phyloP scores from a whole-genome alignment of 2,113 vertebrate genomes.

The Microcebus ravelobensis region DNA sequence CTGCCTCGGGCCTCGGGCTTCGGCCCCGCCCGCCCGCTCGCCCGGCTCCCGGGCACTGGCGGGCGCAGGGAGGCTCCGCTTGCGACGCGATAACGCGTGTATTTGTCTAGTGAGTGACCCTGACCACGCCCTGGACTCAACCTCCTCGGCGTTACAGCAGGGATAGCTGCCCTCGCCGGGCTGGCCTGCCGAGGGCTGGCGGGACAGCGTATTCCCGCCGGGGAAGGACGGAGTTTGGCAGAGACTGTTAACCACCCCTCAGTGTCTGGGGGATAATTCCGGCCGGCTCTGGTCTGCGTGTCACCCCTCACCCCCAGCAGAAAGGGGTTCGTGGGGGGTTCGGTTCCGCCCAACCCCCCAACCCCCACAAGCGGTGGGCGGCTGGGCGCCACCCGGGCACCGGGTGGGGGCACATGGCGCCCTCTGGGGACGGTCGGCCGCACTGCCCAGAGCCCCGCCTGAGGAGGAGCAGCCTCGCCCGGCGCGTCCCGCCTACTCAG shows the following conservation, averaged over 20 bases:
- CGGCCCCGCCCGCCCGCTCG: not conserved
- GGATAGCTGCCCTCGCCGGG: not conserved
- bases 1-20: not conserved
- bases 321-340: not conserved
- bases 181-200: not conserved
- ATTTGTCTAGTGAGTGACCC: not conserved
- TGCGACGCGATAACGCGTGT: not conserved
- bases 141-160: not conserved
- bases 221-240: accelerated
- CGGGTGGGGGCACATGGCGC: not conserved
- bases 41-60: accelerated
- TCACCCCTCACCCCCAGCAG: too few relatives aligned
- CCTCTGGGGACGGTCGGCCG: not conserved
- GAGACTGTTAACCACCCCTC: not conserved
- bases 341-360: accelerated
- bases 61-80: not conserved
- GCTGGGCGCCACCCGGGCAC: accelerated
- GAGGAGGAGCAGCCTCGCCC: accelerated
- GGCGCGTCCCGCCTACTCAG: accelerated
- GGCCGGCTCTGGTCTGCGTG: not conserved
- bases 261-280: not conserved
- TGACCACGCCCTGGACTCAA: not conserved
- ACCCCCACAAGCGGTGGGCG: accelerated
- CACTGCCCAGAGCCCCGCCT: accelerated
- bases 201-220: accelerated